phyloP scores from a whole-genome alignment of 2,113 vertebrate species.

The Chlamydotis undulata region DNA sequence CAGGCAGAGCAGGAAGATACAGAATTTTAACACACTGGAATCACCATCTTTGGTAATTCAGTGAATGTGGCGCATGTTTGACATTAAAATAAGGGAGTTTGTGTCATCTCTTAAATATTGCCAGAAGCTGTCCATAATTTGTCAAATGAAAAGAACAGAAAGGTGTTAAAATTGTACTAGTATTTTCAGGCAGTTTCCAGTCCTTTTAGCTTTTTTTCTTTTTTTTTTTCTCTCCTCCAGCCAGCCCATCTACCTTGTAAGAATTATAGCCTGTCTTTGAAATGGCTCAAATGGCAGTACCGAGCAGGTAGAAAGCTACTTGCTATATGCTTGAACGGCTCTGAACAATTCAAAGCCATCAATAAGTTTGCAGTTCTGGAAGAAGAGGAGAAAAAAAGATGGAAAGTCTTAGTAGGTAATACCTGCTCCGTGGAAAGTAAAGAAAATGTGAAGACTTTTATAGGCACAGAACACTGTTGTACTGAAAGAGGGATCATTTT shows the following conservation, averaged over 20 bases:
- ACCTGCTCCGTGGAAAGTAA: background rate
- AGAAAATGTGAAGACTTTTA: background rate
- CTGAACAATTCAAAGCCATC: conserved; percentile 47
- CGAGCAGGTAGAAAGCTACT: conserved; percentile 9
- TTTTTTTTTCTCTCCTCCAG: background rate
- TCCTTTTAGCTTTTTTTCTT: background rate
- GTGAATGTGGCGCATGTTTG: background rate
- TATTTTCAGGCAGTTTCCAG: conserved; percentile 2
- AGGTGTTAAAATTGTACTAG: background rate
- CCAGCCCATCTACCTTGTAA: background rate
- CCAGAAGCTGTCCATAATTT: background rate
- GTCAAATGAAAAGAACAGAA: background rate
- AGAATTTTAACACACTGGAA: background rate
- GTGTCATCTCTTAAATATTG: background rate
- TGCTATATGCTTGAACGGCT: conserved; percentile 15
- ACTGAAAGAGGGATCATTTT: background rate
- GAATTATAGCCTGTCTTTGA: background rate
- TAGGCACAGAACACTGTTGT: background rate
- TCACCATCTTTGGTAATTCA: background rate
- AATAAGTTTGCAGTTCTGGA: conserved; percentile 33
- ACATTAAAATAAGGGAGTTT: background rate
- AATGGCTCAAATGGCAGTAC: conserved; percentile 17
- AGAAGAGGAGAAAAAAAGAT: background rate
- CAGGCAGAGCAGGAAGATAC: background rate
- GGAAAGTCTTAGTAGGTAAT: background rate